These are phyloP conservation scores for Podarcis raffonei DNA, from an alignment of 2,113 vertebrate genomes.

Conservation along the genomic window DNA sequence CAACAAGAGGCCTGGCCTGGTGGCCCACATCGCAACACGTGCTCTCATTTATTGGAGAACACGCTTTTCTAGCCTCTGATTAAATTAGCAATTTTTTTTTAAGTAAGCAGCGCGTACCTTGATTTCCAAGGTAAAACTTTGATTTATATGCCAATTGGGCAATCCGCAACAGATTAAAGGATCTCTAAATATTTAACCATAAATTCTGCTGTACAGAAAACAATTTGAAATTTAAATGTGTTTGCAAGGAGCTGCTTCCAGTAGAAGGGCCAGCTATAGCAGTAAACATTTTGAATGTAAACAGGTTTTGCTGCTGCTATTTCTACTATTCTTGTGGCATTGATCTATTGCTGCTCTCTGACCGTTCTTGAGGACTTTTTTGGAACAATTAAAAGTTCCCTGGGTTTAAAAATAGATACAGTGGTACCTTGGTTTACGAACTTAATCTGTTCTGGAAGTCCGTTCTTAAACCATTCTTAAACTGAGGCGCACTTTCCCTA, in stretches of 20 bases:
- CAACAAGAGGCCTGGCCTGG: no score
- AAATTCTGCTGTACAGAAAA: neutral
- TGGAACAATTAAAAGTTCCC: neutral
- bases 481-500: no score
- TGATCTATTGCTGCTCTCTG: neutral
- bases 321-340: neutral
- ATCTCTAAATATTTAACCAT: neutral
- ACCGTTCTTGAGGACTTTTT: neutral
- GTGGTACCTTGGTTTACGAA: no score
- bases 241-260: neutral
- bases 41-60: no score
- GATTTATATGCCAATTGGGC: neutral
- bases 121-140: neutral
- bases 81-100: neutral
- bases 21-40: no score
- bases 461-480: no score
- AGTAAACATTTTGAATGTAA: neutral
- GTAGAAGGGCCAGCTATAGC: neutral
- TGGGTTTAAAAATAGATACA: neutral
- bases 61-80: neutral
- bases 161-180: neutral
- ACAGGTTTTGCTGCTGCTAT: neutral
- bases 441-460: no score
- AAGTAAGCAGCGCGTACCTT: neutral
- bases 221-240: neutral